phyloP scores from a whole-genome alignment of 2,888 invertebrate species.

The Rhingia campestris region DNA sequence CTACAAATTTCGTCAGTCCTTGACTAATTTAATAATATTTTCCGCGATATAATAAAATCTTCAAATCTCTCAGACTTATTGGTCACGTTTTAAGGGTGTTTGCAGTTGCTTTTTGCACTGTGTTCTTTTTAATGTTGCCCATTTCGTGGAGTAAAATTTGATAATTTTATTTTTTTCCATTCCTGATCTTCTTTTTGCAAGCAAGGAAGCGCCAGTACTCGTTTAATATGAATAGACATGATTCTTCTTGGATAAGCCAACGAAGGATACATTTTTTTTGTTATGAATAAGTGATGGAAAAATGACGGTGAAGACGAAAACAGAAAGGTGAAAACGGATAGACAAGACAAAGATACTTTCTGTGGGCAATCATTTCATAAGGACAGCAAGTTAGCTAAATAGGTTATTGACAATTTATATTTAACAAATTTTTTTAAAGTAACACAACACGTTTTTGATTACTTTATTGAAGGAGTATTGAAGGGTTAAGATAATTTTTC shows the following conservation, averaged over 20 bases:
- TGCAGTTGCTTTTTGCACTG: neutral
- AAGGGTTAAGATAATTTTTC: constrained; percentile 25
- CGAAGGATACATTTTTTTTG: constrained; percentile 41
- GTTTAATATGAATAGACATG: constrained; percentile 45
- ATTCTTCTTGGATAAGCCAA: constrained; percentile 34
- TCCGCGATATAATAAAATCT: constrained; percentile 50
- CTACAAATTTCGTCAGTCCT: constrained; percentile 39
- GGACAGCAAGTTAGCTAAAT: constrained; percentile 34
- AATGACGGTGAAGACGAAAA: neutral
- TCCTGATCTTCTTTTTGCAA: neutral
- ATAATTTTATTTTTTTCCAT: constrained; percentile 8
- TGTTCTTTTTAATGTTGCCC: constrained; percentile 4
- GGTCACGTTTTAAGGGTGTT: constrained; percentile 44
- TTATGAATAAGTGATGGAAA: constrained; percentile 40
- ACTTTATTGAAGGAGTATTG: constrained; percentile 34
- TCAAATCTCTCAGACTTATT: constrained; percentile 50
- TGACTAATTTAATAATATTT: constrained; percentile 65
- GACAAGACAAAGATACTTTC: constrained; percentile 7
- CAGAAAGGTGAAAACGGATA: constrained; percentile 23
- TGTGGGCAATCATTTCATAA: constrained; percentile 46
- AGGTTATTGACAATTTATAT: constrained; percentile 44
- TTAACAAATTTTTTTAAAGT: constrained; percentile 25
- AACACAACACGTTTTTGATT: constrained; percentile 3
- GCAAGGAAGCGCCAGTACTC: constrained; percentile 8
- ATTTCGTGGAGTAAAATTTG: constrained; percentile 34